These are phyloP conservation scores for Pandion haliaetus DNA, from an alignment of 2,113 vertebrate species.

Conservation along the genomic window DNA sequence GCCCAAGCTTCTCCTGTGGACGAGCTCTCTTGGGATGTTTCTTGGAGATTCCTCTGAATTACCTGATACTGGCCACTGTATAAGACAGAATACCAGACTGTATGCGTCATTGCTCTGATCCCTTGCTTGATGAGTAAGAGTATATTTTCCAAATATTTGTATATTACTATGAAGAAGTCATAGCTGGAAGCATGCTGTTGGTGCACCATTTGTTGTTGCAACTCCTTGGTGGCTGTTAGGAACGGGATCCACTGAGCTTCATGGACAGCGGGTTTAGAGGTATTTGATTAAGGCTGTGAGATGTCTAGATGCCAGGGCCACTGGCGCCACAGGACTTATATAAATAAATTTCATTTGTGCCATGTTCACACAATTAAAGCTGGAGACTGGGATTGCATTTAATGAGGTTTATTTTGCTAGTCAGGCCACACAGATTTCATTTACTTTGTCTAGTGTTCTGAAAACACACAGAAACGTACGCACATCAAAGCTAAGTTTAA, in stretches of 20 bases:
- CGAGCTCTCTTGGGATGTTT: background rate
- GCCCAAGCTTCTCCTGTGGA: background rate
- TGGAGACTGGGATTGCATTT: background rate
- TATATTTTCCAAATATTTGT: background rate
- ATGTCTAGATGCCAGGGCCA: background rate
- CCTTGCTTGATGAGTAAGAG: background rate
- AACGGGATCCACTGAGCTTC: background rate
- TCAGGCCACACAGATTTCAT: background rate
- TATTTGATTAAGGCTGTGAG: background rate
- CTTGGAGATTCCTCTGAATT: background rate
- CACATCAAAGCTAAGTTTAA: background rate
- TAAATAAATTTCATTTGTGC: constrained; percentile 22
- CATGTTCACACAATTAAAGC: background rate
- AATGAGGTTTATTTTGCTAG: constrained; percentile 34
- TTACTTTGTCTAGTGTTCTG: background rate
- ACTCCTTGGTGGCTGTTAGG: background rate
- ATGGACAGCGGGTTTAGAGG: background rate
- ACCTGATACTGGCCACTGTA: accelerated
- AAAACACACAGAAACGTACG: background rate
- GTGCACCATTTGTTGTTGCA: background rate
- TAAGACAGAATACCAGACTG: background rate
- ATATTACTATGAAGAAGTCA: background rate
- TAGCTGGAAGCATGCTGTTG: background rate
- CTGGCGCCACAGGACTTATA: background rate
- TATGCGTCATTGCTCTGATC: accelerated